Conservation (phyloP, 1,140 invertebrate genomes). For the Scaptodrosophila lebanonensis region DNA sequence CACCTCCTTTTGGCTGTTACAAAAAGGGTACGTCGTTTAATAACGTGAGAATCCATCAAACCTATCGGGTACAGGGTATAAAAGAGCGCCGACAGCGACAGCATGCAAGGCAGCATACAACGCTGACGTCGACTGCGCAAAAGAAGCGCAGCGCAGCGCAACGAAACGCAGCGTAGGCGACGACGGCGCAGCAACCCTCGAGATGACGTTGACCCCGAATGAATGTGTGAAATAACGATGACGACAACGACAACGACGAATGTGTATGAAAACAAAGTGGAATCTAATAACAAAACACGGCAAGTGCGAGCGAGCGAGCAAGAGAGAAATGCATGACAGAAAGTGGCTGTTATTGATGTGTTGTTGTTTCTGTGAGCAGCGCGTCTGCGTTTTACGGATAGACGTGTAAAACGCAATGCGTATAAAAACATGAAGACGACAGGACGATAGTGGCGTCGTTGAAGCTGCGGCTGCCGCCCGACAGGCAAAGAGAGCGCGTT, state of each 20-base stretch:
- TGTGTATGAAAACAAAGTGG: conserved; percentile 69
- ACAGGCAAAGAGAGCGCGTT: conserved; percentile 15
- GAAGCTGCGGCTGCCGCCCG: too few species aligned
- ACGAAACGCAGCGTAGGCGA: conserved; percentile 18
- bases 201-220: conserved; percentile 75
- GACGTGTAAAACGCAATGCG: conserved; percentile 64
- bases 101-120: conserved; percentile 28
- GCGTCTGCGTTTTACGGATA: conserved; percentile 53
- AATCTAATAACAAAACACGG: conserved; percentile 60
- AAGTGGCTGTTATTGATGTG: background rate
- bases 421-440: conserved; percentile 64
- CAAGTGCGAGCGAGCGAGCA: conserved; percentile 44
- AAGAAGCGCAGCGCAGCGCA: conserved; percentile 32
- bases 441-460: conserved; percentile 40
- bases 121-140: conserved; percentile 38
- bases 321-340: conserved; percentile 3
- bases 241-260: conserved; percentile 41
- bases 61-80: background rate
- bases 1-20: too few species aligned
- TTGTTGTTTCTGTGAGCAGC: conserved; percentile 10
- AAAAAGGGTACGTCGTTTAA: too few species aligned
- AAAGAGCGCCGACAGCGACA: conserved; percentile 18
- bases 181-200: conserved; percentile 52
- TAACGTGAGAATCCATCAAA: background rate
- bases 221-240: conserved; percentile 58